phyloP scores from a whole-genome alignment of 2,113 vertebrate species.

The Collichthys lucidus region DNA sequence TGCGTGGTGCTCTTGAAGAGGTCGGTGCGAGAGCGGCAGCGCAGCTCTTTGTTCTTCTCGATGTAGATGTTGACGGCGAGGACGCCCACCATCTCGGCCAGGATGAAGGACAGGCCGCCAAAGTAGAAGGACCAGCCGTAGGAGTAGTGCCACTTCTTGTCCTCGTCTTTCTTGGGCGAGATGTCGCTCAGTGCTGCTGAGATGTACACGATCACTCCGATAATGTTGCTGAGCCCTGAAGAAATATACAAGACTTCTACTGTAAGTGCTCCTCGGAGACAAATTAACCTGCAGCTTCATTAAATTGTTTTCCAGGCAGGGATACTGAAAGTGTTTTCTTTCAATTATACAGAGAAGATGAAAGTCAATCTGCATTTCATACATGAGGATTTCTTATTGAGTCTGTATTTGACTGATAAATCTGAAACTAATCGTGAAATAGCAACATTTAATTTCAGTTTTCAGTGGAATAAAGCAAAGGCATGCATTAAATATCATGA shows the following conservation, averaged over 20 bases:
- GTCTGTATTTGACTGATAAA: neutral
- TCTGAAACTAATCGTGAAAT: neutral
- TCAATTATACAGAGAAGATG: slow-evolving; percentile 15
- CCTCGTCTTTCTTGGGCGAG: slow-evolving; percentile 91
- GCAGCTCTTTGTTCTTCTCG: slow-evolving; percentile 93
- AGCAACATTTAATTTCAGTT: neutral
- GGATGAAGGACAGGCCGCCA: slow-evolving; percentile 93
- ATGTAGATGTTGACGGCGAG: slow-evolving; percentile 95
- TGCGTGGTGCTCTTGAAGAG: slow-evolving; percentile 88
- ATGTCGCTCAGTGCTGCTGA: slow-evolving; percentile 94
- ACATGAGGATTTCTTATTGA: neutral
- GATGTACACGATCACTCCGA: slow-evolving; percentile 97
- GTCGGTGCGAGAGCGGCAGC: slow-evolving; percentile 91
- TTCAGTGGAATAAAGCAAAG: neutral
- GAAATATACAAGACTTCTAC: slow-evolving; percentile 2
- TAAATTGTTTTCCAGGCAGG: slow-evolving; percentile 14
- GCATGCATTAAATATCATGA: neutral
- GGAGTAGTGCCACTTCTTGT: slow-evolving; percentile 94
- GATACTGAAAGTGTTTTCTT: neutral
- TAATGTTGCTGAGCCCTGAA: slow-evolving; percentile 94
- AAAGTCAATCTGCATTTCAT: slow-evolving; percentile 28
- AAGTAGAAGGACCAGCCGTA: slow-evolving; percentile 98
- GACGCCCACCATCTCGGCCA: slow-evolving; percentile 95
- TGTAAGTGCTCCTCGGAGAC: slow-evolving; percentile 35
- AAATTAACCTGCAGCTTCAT: slow-evolving; percentile 34